Evolutionary conservation across 2,888 invertebrate species (phyloP), one percentile per base, ranked within the genome.

Genomic region (Lasioglossum oenotherae): DNA sequence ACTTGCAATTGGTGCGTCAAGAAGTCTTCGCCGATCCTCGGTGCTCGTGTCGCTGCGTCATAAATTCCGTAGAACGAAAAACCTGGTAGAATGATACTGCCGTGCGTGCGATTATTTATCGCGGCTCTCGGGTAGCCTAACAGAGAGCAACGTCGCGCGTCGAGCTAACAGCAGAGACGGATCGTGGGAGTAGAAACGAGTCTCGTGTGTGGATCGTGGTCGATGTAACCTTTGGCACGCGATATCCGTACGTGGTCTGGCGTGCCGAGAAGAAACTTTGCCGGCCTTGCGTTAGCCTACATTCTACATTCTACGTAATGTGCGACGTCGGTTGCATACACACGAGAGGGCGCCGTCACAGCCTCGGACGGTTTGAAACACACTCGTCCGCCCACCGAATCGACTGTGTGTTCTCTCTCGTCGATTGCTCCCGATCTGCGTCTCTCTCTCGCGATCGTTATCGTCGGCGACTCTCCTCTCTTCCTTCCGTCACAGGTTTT

Each of bases 211-310:
- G 19, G 74, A 81, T 78, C 81, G 87, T 86, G 92, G 91, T 93
- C 92, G 93, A 93, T 92, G 93, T 93, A 93, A 93, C 93, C 92
- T 94, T 93, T 91, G 92, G 92, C 94, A 94, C 94, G 94, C 94
- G 93, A 94, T 93, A 53, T 10, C 77, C 85, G 79, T 81, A 85
- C 82, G 80, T 79, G 76, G 87, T 82, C 78, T 90, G 85, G 89
- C 90, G 91, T 92, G 92, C 87, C 89, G 87, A 82, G 79, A 84
- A 89, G 85, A 67, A 86, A 82, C 85, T 90, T 86, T 74, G 75
- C 75, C 81, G 81, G 77, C 64, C 85, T 84, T 76, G 82, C 81
- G 84, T 90, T 87, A 87, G 74, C 80, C 53, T 53, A 53, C n/a
- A 53, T 53, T n/a, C 78, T 57, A 53, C 77, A 74, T 74, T 78